Evolutionary conservation across 2,113 vertebrate genomes (phyloP), one percentile per base, ranked within the genome.

Genomic region (Anarhynchus alexandrinus): DNA sequence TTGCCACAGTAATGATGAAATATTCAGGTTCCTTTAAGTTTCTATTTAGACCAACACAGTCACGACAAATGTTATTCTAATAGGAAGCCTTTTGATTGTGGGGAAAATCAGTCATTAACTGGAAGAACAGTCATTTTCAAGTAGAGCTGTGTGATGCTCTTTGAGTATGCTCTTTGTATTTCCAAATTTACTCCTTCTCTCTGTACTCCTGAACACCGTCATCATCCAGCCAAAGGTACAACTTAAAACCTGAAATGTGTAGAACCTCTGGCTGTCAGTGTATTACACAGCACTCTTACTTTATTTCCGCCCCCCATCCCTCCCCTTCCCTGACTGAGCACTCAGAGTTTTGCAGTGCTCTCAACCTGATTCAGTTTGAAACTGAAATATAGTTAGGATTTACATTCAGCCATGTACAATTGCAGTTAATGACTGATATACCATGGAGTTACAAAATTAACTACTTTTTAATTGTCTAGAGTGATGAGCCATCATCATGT

Each of bases 21-120:
- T 72, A 54, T 32, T 80, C 78, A 79, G 62, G 59, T 82, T 84
- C 27, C 59, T 61, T 64, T 11, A 57, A 71, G 52, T 74, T 54
- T 92, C 67, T 70, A 3, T 90, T 59, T 38, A 72, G 82, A 84
- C 64, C 66, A 80, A 54, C 21, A 51, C 29, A 86, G 36, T 86
- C 42, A 61, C 62, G 47, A 57, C 32, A 83, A 82, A 83, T 47
- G 34, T 80, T 96, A 65, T 26, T 72, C 30, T 54, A 22, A 69
- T 38, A 76, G 42, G 65, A 67, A 62, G 30, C n/a, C 82, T 76
- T 95, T 77, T 84, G 34, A 61, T 87, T 89, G 58, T 38, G 65
- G 80, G 14, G 45, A 42, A 83, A 71, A 72, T 72, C 79, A 52
- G 82, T 96, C 83, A 82, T 95, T 83, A 97, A 93, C 82, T 93